Base-by-base conservation (phyloP, 2,113 vertebrate genomes). In the Mastomys natalensis region DNA sequence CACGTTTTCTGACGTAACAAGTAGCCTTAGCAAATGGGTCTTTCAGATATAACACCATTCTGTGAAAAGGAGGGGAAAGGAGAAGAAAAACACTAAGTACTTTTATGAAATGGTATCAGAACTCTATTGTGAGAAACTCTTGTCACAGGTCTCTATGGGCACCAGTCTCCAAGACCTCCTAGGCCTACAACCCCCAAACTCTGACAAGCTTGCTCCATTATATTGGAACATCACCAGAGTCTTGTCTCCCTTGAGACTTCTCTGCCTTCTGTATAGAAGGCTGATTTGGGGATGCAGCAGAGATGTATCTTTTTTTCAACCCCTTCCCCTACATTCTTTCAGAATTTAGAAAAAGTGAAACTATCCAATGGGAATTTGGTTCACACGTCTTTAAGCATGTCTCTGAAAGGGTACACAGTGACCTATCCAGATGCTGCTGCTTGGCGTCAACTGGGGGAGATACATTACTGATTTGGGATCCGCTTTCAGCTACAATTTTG, bases 231-330 rank as follows among this genome's bases (percentile, higher is more conserved):
- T 87, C 15, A 3, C 11, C 0, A 16, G 1, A 29, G 26, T 26
- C 45, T 45, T 1, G 1, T 19, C 29, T 37, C 17, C 58, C 58
- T n/a, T 26, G 1, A 11, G 72, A 40, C 17, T 34, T 17, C 26
- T 66, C 85, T 26, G 6, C 66, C 40, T 58, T 24, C 34, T 60
- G 58, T 10, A 68, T 66, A 77, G 93, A 29, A 96, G 72, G 87
- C 78, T 93, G 24, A 2, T 86, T 31, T 95, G 93, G 70, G 87
- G 74, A 96, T 66, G 76, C 92, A 97, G 93, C 90, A 90, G 73
- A 95, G 48, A 55, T 77, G 86, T 93, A 74, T 86, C 17, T 40
- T 51, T 51, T 92, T 84, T 91, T 93, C 85, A 76, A 88, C 9
- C 76, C 26, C 21, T 66, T 21, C n/a, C 19, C 8, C 70, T 21